These are phyloP conservation scores for Callosobruchus maculatus DNA, from an alignment of 2,888 invertebrate genomes.

Conservation along the genomic window DNA sequence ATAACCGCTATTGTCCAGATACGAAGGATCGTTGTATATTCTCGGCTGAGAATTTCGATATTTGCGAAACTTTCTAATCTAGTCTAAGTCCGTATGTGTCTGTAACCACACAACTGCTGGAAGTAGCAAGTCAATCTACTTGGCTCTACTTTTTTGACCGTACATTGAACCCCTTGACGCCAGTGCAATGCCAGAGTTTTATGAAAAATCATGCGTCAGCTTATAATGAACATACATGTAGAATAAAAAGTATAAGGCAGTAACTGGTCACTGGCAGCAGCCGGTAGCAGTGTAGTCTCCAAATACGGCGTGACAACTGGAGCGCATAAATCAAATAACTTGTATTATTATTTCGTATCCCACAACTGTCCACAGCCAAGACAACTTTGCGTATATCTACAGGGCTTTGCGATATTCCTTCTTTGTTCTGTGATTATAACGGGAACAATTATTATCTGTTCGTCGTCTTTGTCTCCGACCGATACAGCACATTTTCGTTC, in stretches of 20 bases:
- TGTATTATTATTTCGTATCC: not conserved
- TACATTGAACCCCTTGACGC: not conserved
- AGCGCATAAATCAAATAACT: not conserved
- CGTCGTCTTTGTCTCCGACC: not conserved
- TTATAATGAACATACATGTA: not conserved
- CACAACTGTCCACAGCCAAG: not conserved
- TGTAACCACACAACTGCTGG: too few relatives aligned
- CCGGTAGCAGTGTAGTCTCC: not conserved
- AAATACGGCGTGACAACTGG: not conserved
- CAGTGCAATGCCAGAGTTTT: not conserved
- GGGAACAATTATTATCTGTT: not conserved
- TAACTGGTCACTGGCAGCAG: not conserved
- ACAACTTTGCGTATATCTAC: not conserved
- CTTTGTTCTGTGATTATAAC: not conserved
- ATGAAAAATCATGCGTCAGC: not conserved
- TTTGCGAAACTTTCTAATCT: too few relatives aligned
- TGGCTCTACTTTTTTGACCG: too few relatives aligned
- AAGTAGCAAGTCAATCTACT: too few relatives aligned
- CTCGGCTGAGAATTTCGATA: too few relatives aligned
- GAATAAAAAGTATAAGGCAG: not conserved
- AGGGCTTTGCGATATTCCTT: not conserved
- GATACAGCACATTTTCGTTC: too few relatives aligned
- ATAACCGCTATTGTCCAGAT: too few relatives aligned
- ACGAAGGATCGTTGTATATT: too few relatives aligned
- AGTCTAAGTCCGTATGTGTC: too few relatives aligned